These are phyloP conservation scores for Spodoptera picta DNA, from an alignment of 2,888 invertebrate species.

Conservation along the genomic window DNA sequence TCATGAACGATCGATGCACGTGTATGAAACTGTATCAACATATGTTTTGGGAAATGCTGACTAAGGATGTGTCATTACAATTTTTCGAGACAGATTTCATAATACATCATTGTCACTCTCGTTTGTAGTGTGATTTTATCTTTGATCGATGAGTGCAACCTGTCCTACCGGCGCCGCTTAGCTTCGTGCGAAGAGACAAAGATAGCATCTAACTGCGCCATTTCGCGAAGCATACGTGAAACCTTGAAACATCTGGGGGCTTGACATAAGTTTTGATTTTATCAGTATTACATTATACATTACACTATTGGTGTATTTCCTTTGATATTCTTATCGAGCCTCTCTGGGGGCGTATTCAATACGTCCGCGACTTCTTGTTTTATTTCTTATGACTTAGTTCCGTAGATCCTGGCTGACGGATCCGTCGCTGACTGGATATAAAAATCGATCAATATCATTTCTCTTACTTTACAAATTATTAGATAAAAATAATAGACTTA, in stretches of 20 bases:
- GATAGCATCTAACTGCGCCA: slow-evolving; percentile 10
- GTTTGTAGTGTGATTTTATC: slow-evolving; percentile 9
- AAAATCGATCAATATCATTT: slow-evolving; percentile 19
- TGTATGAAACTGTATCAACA: background rate
- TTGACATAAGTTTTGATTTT: background rate
- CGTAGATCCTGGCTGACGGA: background rate
- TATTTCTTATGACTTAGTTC: slow-evolving; percentile 6
- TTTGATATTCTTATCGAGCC: slow-evolving; percentile 23
- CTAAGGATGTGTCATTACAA: slow-evolving; percentile 18
- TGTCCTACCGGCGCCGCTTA: background rate
- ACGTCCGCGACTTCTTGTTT: slow-evolving; percentile 17
- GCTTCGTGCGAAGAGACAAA: background rate
- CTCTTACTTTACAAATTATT: no score
- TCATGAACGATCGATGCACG: slow-evolving; percentile 19
- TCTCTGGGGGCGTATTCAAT: slow-evolving; percentile 2
- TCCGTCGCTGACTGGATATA: slow-evolving; percentile 8
- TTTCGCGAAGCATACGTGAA: slow-evolving; percentile 1
- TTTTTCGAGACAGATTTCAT: slow-evolving; percentile 16
- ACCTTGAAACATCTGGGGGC: background rate
- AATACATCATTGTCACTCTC: slow-evolving; percentile 1
- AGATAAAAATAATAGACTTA: slow-evolving; percentile 9
- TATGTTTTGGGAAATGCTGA: slow-evolving; percentile 18
- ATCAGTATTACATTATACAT: slow-evolving; percentile 2
- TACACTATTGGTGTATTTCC: slow-evolving; percentile 14
- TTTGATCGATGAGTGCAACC: slow-evolving; percentile 2